phyloP scores from a whole-genome alignment of 2,797 vertebrate species.

The Cossypha dichroa region DNA sequence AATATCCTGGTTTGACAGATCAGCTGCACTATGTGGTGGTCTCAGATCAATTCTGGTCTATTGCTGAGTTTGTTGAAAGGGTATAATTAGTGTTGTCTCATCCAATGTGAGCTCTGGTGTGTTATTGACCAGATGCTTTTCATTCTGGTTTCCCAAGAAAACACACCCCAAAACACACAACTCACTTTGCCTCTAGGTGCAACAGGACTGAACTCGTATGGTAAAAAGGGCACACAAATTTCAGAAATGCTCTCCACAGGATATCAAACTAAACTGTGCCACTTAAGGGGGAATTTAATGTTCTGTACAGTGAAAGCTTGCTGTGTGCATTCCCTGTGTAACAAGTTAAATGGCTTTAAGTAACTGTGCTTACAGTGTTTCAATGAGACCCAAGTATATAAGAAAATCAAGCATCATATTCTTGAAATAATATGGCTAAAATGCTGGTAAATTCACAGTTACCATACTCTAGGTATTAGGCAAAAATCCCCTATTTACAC shows the following conservation, averaged over 20 bases:
- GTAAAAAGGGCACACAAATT: background rate
- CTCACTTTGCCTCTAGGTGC: background rate
- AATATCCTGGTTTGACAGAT: background rate
- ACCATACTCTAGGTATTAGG: constrained; percentile 12
- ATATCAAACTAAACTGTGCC: background rate
- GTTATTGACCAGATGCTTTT: background rate
- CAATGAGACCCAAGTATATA: constrained; percentile 9
- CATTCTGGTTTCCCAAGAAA: background rate
- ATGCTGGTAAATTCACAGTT: constrained; percentile 56
- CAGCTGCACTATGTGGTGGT: background rate
- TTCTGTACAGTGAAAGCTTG: background rate
- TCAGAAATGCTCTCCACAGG: background rate
- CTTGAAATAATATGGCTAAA: constrained; percentile 68
- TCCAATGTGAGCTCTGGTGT: background rate
- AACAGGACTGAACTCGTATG: background rate
- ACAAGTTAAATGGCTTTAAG: constrained; percentile 59
- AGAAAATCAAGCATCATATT: constrained; percentile 38
- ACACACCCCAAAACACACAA: background rate
- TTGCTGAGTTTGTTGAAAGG: background rate
- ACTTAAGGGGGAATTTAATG: background rate
- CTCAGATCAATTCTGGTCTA: background rate
- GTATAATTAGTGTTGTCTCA: background rate
- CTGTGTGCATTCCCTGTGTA: background rate
- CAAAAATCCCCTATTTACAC: constrained; percentile 51
- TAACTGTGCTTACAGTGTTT: constrained; percentile 52